These are phyloP conservation scores for Acrocera orbiculus DNA, from an alignment of 2,888 invertebrate species.

Conservation along the genomic window DNA sequence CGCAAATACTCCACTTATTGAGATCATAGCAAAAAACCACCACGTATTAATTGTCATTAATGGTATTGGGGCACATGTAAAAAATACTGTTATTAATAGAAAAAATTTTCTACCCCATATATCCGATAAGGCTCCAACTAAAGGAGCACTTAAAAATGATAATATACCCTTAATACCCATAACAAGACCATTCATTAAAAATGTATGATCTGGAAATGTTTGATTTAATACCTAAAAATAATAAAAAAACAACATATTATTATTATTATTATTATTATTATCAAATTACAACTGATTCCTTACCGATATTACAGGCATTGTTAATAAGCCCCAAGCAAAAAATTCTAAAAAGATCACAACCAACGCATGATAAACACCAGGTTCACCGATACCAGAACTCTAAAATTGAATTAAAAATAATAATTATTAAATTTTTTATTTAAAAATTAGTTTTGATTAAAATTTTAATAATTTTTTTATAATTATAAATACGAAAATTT, in stretches of 20 bases:
- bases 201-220: constrained; percentile 97
- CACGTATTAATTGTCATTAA: constrained; percentile 97
- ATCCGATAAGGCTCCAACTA: constrained; percentile 94
- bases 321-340: constrained; percentile 98
- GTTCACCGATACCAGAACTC: constrained; percentile 78
- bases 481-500: too few relatives aligned
- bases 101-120: constrained; percentile 98
- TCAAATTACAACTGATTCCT: constrained; percentile 11
- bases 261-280: neutral
- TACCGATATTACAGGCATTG: constrained; percentile 80
- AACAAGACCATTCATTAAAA: constrained; percentile 98
- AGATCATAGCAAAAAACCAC: constrained; percentile 99
- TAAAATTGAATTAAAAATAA: constrained; percentile 31
- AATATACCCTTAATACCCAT: constrained; percentile 97
- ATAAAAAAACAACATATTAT: constrained; percentile 2
- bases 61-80: constrained; percentile 97
- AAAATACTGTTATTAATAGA: constrained; percentile 91
- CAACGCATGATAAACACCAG: constrained; percentile 95
- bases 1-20: constrained; percentile 95
- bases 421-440: constrained; percentile 9
- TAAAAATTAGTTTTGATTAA: neutral
- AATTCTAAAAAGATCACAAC: constrained; percentile 99
- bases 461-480: too few relatives aligned
- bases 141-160: constrained; percentile 92
- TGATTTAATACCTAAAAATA: constrained; percentile 59